Evolutionary conservation across 2,797 vertebrate genomes (phyloP), one percentile per base, ranked within the genome.

Genomic region (Pantherophis alleghaniensis): DNA sequence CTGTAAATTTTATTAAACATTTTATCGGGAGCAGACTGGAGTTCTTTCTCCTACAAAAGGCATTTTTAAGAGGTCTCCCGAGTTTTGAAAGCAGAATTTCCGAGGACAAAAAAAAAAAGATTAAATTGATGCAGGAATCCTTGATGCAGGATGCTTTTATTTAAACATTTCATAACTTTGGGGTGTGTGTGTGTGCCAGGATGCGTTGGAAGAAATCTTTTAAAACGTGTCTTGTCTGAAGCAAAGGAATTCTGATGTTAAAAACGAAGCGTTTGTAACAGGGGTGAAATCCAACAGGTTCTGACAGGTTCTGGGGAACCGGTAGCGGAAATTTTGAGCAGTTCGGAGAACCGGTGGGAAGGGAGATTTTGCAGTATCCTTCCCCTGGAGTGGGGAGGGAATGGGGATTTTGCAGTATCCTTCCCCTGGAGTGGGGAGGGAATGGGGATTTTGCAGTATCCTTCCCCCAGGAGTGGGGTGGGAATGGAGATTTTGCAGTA

Each of bases 1-100:
- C 83, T 96, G 90, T 96, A 95, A 95, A 96, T 97, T 94, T 95
- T 95, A 94, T 96, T 95, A 95, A 96, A 94, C 88, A 92, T 95
- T 96, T 96, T 95, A 94, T 93, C 91, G 20, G 74, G 24, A 83
- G 74, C 37, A 83, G 37, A 51, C 95, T 57, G 95, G 93, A 95
- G 94, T 55, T 95, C 57, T 63, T 22, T 95, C 91, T 92, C 63
- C 53, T 93, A 61, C 83, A 90, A 92, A 95, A 86, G 51, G 9
- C 26, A 74, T 86, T 94, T 88, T 83, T 60, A 60, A 86, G 91
- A 60, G 90, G 94, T 92, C 94, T 94, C 92, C 93, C 9, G 61
- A 92, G 88, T 90, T 90, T 95, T 94, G 94, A 92, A 94, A 92
- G 93, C 95, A 94, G 90, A 92, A 91, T 93, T 95, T 89, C 12